Base-by-base conservation (phyloP, 2,113 vertebrate species). In the Oncorhynchus masou region DNA sequence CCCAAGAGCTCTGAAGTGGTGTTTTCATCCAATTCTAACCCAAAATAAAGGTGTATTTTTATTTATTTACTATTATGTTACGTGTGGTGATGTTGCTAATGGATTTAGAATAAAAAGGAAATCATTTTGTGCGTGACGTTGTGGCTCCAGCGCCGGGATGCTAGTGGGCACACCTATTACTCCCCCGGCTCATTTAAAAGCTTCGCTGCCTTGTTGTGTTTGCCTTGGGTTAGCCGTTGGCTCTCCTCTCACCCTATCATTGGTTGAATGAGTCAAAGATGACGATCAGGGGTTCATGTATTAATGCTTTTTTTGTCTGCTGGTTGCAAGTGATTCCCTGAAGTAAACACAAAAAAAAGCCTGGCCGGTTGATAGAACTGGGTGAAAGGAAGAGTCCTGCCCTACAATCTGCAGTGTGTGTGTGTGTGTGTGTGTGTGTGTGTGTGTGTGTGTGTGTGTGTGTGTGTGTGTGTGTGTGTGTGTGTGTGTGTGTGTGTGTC, bases 31-130 rank as follows among this genome's bases (percentile, higher is more conserved):
- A 79, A 81, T 81, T 84, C 74, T 82, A 74, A 74, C 77, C 73
- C 84, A 80, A 78, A 86, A 86, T 75, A 81, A 86, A 81, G 29
- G 73, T 80, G 77, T 74, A 76, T 79, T 81, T 80, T 79, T 80
- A 2, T 9, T 0, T 1, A 6, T 34, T 6, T 34, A 34, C 12
- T n/a, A 79, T 85, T 74, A 76, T 82, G 83, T 74, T 77, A 75
- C 82, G 71, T 84, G 82, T 78, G 74, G 69, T 76, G 70, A 74
- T 75, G 78, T 82, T 81, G 81, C 77, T 85, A 88, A 86, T 88
- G 83, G 83, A 79, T 85, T 80, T 86, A 31, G 79, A 84, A 85
- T 86, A 79, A 80, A 79, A 80, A 79, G 73, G 73, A 72, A 81
- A 83, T 76, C 75, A 80, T 78, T 71, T 75, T 71, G 76, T 79